Evolutionary conservation across 1,140 invertebrate genomes (phyloP).

Genomic region (Leptestheria dahalacensis): DNA sequence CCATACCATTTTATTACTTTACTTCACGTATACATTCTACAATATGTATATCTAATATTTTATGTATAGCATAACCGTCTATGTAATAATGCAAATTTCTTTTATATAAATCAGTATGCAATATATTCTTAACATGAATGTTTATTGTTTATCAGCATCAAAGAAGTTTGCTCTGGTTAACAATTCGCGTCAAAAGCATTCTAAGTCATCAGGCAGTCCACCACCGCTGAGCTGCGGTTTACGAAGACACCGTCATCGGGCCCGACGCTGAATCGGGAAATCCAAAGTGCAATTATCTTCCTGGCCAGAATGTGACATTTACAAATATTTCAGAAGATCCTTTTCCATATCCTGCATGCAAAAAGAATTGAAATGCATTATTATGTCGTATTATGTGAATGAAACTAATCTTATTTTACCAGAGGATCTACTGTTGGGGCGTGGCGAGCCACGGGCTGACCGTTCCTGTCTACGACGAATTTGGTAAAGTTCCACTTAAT

Average conservation of each 20-base stretch:
- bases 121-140: too few relatives aligned
- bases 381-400: not conserved
- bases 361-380: slow-evolving; percentile 8
- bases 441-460: slow-evolving; percentile 65
- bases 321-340: slow-evolving; percentile 21
- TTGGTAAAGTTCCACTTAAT: slow-evolving; percentile 98
- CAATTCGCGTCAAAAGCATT: not conserved
- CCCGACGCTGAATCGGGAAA: not conserved
- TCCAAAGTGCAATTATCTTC: not conserved
- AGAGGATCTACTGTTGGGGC: slow-evolving; percentile 57
- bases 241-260: not conserved
- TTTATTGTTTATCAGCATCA: too few relatives aligned
- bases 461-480: slow-evolving; percentile 77
- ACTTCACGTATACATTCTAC: too few relatives aligned
- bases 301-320: not conserved
- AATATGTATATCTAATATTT: too few relatives aligned
- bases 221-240: not conserved
- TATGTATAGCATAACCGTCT: too few relatives aligned
- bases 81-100: too few relatives aligned
- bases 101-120: too few relatives aligned
- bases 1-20: too few relatives aligned
- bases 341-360: slow-evolving; percentile 23
- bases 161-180: not conserved
- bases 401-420: slow-evolving; percentile 26
- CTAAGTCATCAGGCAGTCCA: not conserved